Base-by-base conservation (phyloP, 2,888 invertebrate species). In the Elegia similella region DNA sequence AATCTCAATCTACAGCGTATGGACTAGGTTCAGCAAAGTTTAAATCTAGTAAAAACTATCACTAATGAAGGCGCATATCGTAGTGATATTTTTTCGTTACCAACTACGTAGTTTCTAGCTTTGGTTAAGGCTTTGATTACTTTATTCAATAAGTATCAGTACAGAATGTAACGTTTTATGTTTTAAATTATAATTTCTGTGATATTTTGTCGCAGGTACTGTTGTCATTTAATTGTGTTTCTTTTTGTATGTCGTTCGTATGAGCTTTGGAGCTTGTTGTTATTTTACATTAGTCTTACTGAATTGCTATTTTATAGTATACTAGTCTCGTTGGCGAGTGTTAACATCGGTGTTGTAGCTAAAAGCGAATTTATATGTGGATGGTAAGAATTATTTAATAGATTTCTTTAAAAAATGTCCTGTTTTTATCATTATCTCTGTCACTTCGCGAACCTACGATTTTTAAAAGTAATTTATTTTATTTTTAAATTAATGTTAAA, bases 81-180 rank as follows among this genome's bases (percentile, higher is more conserved):
- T 84, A 86, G 88, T 88, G 87, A 88, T 88, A 86, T 84, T 72
- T 77, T 80, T 84, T 80, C 75, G 88, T 88, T 88, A 88, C 89
- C 88, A 88, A 74, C 69, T 81, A 76, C 68, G 73, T 84, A 82
- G 78, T 72, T 76, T 70, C 75, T 68, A 72, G 69, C 57, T 66
- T 78, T 74, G 78, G 68, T 77, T 81, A 77, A 70, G 73, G 65
- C 72, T 69, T 67, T 64, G 62, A 75, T 69, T 61, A 66, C 61
- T 62, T 62, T 66, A 64, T 62, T 64, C 59, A 65, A 60, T 62
- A 60, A 57, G 46, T 58, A 62, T 60, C 62, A 62, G 56, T 63
- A 52, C 59, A 55, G 55, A 63, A 59, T 59, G 16, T 53, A 54
- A 60, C 60, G 63, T 65, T 69, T 72, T 72, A 69, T 74, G 79